These are phyloP conservation scores for Drosophila mercatorum DNA, from an alignment of 2,888 invertebrate species.

Conservation along the genomic window DNA sequence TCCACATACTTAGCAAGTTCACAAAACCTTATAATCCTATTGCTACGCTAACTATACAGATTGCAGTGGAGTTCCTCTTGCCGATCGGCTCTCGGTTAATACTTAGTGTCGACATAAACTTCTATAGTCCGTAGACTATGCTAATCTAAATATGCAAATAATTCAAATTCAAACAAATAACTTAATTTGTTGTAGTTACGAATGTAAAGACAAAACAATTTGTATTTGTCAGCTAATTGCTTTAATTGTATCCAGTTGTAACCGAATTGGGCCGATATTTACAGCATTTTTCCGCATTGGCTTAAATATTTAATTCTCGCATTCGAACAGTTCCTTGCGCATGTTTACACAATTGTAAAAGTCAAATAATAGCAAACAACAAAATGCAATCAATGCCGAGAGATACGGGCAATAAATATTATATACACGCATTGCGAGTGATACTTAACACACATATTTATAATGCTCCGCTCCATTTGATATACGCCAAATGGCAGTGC, in stretches of 20 bases:
- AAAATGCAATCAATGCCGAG: conserved; percentile 55
- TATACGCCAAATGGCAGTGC: conserved; percentile 42
- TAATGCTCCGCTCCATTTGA: conserved; percentile 45
- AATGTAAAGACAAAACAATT: conserved; percentile 6
- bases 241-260: conserved; percentile 20
- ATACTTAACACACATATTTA: conserved; percentile 55
- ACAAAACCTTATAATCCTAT: background rate
- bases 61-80: background rate
- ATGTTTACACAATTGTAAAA: conserved; percentile 45
- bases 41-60: background rate
- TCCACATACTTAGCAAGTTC: background rate
- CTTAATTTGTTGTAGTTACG: background rate
- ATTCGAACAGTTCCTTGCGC: conserved; percentile 11
- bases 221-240: conserved; percentile 22
- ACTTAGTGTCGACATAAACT: background rate
- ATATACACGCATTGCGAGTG: conserved; percentile 33
- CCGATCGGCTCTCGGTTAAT: background rate
- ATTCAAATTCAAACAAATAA: conserved; percentile 5
- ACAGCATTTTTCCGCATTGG: conserved; percentile 18
- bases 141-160: conserved; percentile 1
- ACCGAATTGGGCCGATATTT: conserved; percentile 27
- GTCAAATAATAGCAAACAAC: conserved; percentile 43
- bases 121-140: background rate
- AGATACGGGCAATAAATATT: conserved; percentile 45
- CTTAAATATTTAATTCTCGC: conserved; percentile 34